Evolutionary conservation across 2,113 vertebrate species (phyloP).

Genomic region (Vombatus ursinus): DNA sequence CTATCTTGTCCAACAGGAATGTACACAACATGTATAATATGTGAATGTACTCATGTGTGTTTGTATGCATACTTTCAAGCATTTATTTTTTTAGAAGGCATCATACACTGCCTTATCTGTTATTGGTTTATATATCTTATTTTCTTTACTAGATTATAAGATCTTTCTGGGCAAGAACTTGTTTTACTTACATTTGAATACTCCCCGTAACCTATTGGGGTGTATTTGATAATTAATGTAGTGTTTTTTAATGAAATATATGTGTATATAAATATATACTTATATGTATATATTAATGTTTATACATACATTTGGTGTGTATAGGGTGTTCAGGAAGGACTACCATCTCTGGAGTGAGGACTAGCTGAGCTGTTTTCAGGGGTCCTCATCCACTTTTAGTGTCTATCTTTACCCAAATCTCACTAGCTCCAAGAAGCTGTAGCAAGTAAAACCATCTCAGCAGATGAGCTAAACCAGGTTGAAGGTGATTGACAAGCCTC

Average conservation of each 20-base stretch:
- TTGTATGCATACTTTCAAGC: background rate
- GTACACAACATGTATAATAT: background rate
- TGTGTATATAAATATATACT: background rate
- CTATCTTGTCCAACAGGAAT: background rate
- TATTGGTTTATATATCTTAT: background rate
- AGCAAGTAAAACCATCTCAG: no score
- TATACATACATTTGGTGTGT: no score
- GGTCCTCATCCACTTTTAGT: no score
- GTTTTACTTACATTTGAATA: background rate
- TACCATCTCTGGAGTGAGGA: no score
- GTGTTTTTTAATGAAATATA: background rate
- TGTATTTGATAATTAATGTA: background rate
- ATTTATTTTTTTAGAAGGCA: no score
- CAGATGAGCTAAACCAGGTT: no score
- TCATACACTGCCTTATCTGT: background rate
- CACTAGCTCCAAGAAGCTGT: no score
- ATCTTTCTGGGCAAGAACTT: background rate
- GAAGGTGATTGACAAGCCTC: no score
- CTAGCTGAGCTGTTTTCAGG: no score
- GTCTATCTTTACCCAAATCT: no score
- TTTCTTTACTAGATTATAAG: background rate
- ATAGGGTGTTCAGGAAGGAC: no score
- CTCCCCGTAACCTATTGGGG: rapidly evolving
- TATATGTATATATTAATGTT: no score
- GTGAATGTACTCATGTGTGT: background rate